Evolutionary conservation across 2,797 vertebrate genomes (phyloP).

Genomic region (Enteromius argenteus): DNA sequence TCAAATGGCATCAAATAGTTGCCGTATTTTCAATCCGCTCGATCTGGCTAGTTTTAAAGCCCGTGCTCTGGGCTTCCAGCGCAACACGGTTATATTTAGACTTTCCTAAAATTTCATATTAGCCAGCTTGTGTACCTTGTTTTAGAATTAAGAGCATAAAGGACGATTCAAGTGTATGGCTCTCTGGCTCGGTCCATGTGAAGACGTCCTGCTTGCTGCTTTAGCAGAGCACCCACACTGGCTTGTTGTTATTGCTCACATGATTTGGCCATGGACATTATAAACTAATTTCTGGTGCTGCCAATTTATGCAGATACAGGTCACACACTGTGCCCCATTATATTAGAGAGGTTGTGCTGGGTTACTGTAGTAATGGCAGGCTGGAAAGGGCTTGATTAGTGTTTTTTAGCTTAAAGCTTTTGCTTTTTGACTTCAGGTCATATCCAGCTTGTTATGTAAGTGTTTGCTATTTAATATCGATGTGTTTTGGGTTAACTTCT

Average conservation of each 20-base stretch:
- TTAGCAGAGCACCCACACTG: slow-evolving; percentile 20
- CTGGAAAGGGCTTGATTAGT: background rate
- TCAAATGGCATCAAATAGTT: slow-evolving; percentile 61
- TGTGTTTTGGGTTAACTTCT: background rate
- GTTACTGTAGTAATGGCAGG: slow-evolving; percentile 16
- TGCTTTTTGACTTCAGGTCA: slow-evolving; percentile 8
- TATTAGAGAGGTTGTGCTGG: slow-evolving; percentile 40
- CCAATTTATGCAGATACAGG: slow-evolving; percentile 69
- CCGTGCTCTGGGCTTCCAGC: slow-evolving; percentile 51
- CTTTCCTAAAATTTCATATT: slow-evolving; percentile 68
- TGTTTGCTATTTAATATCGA: background rate
- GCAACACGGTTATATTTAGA: slow-evolving; percentile 65
- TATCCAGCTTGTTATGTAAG: background rate
- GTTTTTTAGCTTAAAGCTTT: background rate
- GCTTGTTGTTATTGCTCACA: slow-evolving; percentile 66
- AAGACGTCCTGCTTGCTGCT: slow-evolving; percentile 21
- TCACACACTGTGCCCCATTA: slow-evolving; percentile 72
- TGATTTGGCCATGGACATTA: slow-evolving; percentile 71
- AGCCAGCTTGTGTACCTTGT: slow-evolving; percentile 72
- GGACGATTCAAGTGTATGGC: slow-evolving; percentile 63
- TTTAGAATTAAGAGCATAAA: slow-evolving; percentile 75
- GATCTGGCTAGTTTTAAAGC: slow-evolving; percentile 36
- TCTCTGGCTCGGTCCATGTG: slow-evolving; percentile 34
- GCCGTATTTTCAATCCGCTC: slow-evolving; percentile 40
- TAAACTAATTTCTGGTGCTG: slow-evolving; percentile 73